Conservation (phyloP, 2,888 invertebrate species). For the Callyntrura guangdongensis region DNA sequence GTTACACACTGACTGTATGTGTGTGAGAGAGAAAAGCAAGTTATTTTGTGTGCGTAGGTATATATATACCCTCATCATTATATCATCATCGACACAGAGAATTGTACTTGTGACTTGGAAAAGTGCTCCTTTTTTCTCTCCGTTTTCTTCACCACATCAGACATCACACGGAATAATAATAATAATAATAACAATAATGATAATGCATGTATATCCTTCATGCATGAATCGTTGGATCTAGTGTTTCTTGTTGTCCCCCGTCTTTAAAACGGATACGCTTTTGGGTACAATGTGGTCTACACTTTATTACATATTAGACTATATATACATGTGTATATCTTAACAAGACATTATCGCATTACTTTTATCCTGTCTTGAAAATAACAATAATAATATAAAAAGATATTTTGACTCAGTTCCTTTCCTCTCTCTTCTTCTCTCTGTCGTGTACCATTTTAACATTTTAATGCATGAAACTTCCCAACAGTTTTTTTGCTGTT, state of each 20-base stretch:
- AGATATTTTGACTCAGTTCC: constrained; percentile 20
- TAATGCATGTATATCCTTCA: constrained; percentile 46
- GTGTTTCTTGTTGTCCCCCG: constrained; percentile 20
- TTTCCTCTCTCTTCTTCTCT: not conserved
- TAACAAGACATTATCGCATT: constrained; percentile 24
- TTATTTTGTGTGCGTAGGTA: no score
- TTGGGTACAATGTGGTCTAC: constrained; percentile 43
- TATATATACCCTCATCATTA: constrained; percentile 38
- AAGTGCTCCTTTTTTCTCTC: constrained; percentile 30
- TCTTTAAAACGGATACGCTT: constrained; percentile 50
- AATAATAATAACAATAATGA: constrained; percentile 3
- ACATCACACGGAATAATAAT: not conserved
- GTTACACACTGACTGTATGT: not conserved
- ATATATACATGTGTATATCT: not conserved
- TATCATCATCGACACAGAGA: constrained; percentile 29
- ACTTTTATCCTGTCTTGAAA: constrained; percentile 31
- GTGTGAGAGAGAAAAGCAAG: constrained; percentile 8
- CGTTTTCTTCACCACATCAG: not conserved
- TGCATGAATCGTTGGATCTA: constrained; percentile 43
- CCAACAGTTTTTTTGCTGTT: not conserved
- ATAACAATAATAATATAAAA: not conserved
- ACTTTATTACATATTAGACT: not conserved
- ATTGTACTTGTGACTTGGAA: constrained; percentile 43
- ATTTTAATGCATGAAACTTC: not conserved
- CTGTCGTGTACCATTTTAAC: not conserved